phyloP scores from a whole-genome alignment of 2,888 invertebrate genomes.

The Minunthozetes semirufus region DNA sequence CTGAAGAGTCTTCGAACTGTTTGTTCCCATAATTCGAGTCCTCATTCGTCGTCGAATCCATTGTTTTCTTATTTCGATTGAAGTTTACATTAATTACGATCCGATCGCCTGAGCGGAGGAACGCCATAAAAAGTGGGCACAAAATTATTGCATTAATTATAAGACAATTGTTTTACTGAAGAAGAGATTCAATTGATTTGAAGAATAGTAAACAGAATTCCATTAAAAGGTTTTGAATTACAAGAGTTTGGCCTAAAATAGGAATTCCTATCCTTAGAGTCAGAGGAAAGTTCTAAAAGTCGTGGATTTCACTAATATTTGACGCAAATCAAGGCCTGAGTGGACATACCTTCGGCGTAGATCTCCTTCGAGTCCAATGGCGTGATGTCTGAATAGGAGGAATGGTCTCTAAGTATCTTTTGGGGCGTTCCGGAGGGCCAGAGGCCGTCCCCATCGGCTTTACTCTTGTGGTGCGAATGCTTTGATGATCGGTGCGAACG shows the following conservation, averaged over 20 bases:
- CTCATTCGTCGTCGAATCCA: neutral
- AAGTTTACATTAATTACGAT: conserved; percentile 88
- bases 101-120: conserved; percentile 56
- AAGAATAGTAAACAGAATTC: too few relatives aligned
- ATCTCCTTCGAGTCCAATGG: conserved; percentile 64
- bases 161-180: too few relatives aligned
- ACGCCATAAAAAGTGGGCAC: neutral
- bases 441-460: neutral
- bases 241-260: too few relatives aligned
- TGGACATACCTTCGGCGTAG: conserved; percentile 66
- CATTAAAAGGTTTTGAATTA: too few relatives aligned
- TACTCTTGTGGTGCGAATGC: neutral
- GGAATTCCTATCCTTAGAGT: too few relatives aligned
- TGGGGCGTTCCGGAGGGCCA: neutral
- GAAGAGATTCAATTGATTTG: too few relatives aligned
- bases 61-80: conserved; percentile 38
- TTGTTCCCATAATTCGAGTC: neutral
- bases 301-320: too few relatives aligned
- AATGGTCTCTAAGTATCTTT: neutral
- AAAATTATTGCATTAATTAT: neutral
- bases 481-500: conserved; percentile 2
- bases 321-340: neutral
- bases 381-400: conserved; percentile 33
- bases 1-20: neutral
- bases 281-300: too few relatives aligned